Evolutionary conservation across 2,888 invertebrate genomes (phyloP).

Genomic region (Tolmerus cingulatus): DNA sequence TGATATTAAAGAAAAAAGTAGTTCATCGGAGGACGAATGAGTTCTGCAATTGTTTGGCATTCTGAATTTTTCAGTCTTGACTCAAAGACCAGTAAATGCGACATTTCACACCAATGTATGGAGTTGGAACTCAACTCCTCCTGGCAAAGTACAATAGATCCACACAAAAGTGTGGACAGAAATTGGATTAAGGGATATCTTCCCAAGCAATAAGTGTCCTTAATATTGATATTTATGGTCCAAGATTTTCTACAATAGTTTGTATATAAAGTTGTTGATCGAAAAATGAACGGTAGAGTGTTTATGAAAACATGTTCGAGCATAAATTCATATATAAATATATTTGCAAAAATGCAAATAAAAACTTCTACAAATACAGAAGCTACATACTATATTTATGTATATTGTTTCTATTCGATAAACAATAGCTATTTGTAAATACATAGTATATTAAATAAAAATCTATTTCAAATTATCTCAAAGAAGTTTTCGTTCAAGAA

Average conservation of each 20-base stretch:
- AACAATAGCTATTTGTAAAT: too few species aligned
- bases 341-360: too few species aligned
- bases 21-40: slow-evolving; percentile 36
- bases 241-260: not conserved
- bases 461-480: too few species aligned
- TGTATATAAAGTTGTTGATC: not conserved
- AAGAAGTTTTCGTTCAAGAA: too few species aligned
- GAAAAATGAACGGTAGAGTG: not conserved
- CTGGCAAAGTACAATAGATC: not conserved
- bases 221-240: not conserved
- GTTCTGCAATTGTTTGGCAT: not conserved
- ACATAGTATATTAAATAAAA: too few species aligned
- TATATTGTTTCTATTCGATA: too few species aligned
- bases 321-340: too few species aligned
- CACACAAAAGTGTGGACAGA: not conserved
- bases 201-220: not conserved
- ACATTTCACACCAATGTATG: not conserved
- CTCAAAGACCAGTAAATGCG: not conserved
- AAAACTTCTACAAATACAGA: too few species aligned
- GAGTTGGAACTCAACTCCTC: not conserved
- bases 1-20: not conserved
- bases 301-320: too few species aligned
- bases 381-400: too few species aligned
- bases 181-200: not conserved
- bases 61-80: not conserved